Percentiles rank a stretch among this genome's conserved stretches.
Conservation (phyloP, 2,888 invertebrate species). For the Calameuta pallipes region DNA sequence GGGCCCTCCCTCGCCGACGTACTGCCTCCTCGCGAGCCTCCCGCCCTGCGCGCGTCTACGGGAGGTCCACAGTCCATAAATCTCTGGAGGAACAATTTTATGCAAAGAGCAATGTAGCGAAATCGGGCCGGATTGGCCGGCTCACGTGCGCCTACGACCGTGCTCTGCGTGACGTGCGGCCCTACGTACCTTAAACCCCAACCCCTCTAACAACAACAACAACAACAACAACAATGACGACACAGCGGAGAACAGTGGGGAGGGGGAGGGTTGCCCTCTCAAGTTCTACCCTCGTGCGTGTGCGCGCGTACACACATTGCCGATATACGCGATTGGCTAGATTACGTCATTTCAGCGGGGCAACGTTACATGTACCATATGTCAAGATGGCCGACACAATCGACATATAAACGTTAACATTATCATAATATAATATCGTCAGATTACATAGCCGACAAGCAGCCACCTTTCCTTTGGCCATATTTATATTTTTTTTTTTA, state of each 20-base stretch:
- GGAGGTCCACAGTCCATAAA: constrained; percentile 13
- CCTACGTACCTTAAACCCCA: not conserved
- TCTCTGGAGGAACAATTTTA: constrained; percentile 27
- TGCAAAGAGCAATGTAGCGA: constrained; percentile 29
- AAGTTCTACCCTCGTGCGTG: not conserved
- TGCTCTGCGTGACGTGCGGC: not conserved
- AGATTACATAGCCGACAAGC: constrained; percentile 18
- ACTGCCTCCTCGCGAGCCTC: not conserved
- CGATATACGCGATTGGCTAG: constrained; percentile 33
- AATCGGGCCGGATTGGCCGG: constrained; percentile 10
- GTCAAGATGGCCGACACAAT: constrained; percentile 43
- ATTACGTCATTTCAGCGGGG: constrained; percentile 38
- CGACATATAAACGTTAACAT: constrained; percentile 29
- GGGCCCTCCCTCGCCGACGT: constrained; percentile 22
- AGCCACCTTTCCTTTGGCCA: not conserved
- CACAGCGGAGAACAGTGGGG: not conserved
- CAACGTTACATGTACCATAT: constrained; percentile 38
- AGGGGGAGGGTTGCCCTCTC: not conserved
- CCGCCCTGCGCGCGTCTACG: not conserved
- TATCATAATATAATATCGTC: constrained; percentile 25
- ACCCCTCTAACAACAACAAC: not conserved
- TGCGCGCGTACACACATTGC: constrained; percentile 9
- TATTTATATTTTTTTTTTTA: not conserved
- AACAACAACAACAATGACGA: not conserved
- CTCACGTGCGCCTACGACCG: not conserved